phyloP scores from a whole-genome alignment of 2,888 invertebrate species.

The Thereva nobilitata region DNA sequence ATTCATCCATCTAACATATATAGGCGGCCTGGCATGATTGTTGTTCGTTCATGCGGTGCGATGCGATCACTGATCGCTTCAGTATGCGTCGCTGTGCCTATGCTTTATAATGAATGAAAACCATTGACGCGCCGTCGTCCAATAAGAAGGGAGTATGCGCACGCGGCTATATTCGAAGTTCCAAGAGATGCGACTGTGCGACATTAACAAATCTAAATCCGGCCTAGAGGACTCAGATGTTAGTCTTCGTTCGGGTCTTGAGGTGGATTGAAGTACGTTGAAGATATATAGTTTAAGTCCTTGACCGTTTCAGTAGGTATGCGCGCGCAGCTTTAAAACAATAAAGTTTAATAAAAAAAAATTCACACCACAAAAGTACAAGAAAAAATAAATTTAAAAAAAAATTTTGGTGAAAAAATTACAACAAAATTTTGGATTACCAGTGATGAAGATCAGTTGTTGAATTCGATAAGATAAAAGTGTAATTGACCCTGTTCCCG shows the following conservation, averaged over 20 bases:
- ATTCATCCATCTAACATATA: too few species aligned
- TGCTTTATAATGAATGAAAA: slow-evolving; percentile 29
- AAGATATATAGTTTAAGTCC: background rate
- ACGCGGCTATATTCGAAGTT: slow-evolving; percentile 18
- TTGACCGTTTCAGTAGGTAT: background rate
- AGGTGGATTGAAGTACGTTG: slow-evolving; percentile 18
- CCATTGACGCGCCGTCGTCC: slow-evolving; percentile 30
- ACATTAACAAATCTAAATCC: slow-evolving; percentile 33
- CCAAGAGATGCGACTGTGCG: slow-evolving; percentile 10
- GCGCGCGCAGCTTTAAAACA: background rate
- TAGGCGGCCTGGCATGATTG: too few species aligned
- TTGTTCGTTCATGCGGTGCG: too few species aligned
- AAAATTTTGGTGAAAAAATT: slow-evolving; percentile 5
- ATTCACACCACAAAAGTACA: background rate
- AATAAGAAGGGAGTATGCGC: slow-evolving; percentile 25
- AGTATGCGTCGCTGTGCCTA: slow-evolving; percentile 17
- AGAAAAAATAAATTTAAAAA: slow-evolving; percentile 3
- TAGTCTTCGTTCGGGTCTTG: slow-evolving; percentile 30
- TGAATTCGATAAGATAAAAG: too few species aligned
- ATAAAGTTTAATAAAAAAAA: background rate
- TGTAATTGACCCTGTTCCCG: too few species aligned
- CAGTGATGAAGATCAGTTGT: slow-evolving; percentile 1
- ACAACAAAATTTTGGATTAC: slow-evolving; percentile 15
- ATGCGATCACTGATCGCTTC: too few species aligned
- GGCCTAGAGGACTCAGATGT: slow-evolving; percentile 19